These are phyloP conservation scores for Eolophus roseicapilla DNA, from an alignment of 2,113 vertebrate species.

Conservation along the genomic window DNA sequence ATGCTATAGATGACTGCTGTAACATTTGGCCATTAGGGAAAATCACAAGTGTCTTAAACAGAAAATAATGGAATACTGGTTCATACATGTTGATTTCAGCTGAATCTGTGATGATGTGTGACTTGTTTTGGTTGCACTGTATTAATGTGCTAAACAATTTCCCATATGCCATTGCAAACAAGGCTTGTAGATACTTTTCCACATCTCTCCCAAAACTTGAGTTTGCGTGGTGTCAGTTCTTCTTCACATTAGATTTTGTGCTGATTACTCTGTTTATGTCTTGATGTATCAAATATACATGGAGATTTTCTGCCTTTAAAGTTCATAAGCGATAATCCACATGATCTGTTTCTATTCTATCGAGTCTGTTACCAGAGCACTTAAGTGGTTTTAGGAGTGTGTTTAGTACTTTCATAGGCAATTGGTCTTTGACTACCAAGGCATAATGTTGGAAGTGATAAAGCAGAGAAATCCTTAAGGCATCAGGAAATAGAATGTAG, in stretches of 20 bases:
- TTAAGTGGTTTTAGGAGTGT: background rate
- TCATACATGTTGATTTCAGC: background rate
- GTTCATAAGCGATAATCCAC: background rate
- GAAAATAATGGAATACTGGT: background rate
- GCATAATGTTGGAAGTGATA: background rate
- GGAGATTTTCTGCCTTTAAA: background rate
- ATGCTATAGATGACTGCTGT: background rate
- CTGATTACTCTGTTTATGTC: background rate
- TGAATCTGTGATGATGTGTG: background rate
- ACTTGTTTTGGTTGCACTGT: background rate
- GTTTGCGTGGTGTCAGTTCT: background rate
- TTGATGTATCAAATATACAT: background rate
- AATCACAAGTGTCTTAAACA: background rate
- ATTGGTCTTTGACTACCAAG: background rate
- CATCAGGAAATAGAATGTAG: background rate
- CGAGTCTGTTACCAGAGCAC: background rate
- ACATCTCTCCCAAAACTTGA: background rate
- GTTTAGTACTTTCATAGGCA: background rate
- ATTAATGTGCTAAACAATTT: background rate
- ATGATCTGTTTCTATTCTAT: background rate
- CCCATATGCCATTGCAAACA: background rate
- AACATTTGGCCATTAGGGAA: background rate
- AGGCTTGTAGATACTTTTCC: background rate
- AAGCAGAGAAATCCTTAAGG: background rate
- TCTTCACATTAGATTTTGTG: background rate